A percentile compares a stretch with the other conserved stretches of the same genome.
phyloP scores from a whole-genome alignment of 2,797 vertebrate genomes.

The Poecilia wingei region DNA sequence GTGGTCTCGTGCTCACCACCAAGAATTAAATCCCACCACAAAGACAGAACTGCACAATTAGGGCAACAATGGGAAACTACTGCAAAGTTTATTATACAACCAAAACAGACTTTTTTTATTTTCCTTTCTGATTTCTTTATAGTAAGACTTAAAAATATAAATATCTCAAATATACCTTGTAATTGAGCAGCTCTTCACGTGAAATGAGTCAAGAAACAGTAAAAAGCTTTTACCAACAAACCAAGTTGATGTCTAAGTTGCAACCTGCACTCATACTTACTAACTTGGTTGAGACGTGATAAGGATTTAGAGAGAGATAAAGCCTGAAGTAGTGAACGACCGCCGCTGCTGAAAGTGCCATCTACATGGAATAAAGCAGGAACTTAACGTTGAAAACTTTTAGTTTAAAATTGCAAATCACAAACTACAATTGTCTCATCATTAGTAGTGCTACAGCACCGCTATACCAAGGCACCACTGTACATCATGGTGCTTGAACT shows the following conservation, averaged over 20 bases:
- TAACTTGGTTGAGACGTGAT: conserved; percentile 84
- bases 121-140: neutral
- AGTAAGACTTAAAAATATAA: conserved; percentile 6
- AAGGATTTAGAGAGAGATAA: conserved; percentile 86
- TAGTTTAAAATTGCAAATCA: neutral
- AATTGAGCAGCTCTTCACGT: conserved; percentile 41
- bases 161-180: conserved; percentile 8
- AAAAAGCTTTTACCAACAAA: conserved; percentile 15
- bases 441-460: neutral
- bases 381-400: conserved; percentile 61
- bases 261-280: conserved; percentile 73
- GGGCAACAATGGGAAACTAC: conserved; percentile 25
- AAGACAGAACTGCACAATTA: conserved; percentile 45
- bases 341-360: conserved; percentile 75
- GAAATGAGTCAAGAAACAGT: conserved; percentile 12
- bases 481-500: conserved; percentile 40
- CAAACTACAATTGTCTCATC: conserved; percentile 4
- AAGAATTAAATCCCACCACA: conserved; percentile 37
- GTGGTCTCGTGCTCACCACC: conserved; percentile 36
- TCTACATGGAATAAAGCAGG: conserved; percentile 81
- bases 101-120: conserved; percentile 1
- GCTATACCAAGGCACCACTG: conserved; percentile 9
- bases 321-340: conserved; percentile 82
- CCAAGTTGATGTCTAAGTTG: conserved; percentile 20
- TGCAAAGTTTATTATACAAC: conserved; percentile 5